Evolutionary conservation across 2,797 vertebrate genomes (phyloP), one percentile per base, ranked within the genome.

Genomic region (Melanotaenia pygmaea): DNA sequence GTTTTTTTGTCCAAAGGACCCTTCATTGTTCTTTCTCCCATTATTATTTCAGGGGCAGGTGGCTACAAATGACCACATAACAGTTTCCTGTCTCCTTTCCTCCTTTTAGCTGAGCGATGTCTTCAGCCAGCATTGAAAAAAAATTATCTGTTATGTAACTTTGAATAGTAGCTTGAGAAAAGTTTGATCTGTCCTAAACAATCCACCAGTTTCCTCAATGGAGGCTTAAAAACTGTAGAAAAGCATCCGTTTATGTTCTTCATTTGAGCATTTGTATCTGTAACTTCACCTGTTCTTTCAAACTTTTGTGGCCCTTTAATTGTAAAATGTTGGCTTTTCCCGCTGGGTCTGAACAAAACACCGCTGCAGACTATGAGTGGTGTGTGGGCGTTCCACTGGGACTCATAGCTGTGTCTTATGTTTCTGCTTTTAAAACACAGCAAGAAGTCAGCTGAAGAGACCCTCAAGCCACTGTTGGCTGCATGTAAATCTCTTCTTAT

Each of bases 351-450:
- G 65, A 91, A 85, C 50, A 76, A 67, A 70, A 83, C 57, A 61
- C 60, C 53, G 63, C 85, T 86, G 87, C 84, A 94, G 83, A 94
- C 91, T 94, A 88, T 88, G 90, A 86, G 79, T 86, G 73, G 35
- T 28, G 66, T 83, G 45, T 79, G 86, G 67, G 76, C 64, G 37
- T 77, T 94, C 84, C 84, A 67, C 56, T 45, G 88, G 84, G 90
- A 82, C 83, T 59, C 14, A 3, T 82, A 83, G 88, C 61, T 22
- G 24, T 74, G 32, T 89, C 85, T 90, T 92, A 67, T 84, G 70
- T 95, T 95, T 95, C 86, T 94, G 89, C 85, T 94, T 88, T 93
- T 89, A 32, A 62, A 54, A 59, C 72, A 65, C 80, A 53, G 81
- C 88, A 82, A 87, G 89, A 82, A 85, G 83, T 89, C 79, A 89